Conservation (phyloP, 2,113 vertebrate genomes). For the Dasyurus viverrinus region DNA sequence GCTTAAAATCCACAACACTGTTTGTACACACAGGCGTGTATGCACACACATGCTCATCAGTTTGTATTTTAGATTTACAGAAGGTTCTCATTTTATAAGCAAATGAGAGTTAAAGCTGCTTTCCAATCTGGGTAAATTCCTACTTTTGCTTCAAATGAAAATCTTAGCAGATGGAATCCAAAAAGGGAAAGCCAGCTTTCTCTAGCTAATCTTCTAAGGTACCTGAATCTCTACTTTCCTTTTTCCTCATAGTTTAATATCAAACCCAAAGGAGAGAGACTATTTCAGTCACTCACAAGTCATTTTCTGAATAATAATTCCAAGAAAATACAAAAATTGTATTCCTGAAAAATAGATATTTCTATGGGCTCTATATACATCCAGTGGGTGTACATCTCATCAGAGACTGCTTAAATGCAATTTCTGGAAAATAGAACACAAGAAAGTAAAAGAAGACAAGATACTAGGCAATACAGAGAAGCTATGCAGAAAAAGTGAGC, state of each 20-base stretch:
- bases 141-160: background rate
- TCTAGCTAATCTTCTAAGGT: background rate
- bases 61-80: background rate
- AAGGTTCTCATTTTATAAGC: background rate
- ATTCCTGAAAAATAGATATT: background rate
- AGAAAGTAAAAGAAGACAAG: slow-evolving; percentile 34
- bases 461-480: slow-evolving; percentile 75
- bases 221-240: background rate
- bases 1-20: background rate
- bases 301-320: slow-evolving; percentile 42
- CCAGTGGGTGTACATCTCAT: slow-evolving; percentile 42
- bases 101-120: background rate
- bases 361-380: slow-evolving; percentile 13
- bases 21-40: rapidly evolving
- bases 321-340: background rate
- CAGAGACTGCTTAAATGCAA: slow-evolving; percentile 34
- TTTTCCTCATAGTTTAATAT: background rate
- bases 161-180: background rate
- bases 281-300: background rate
- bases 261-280: background rate
- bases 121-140: background rate
- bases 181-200: background rate
- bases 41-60: background rate
- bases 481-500: slow-evolving; percentile 77
- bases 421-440: slow-evolving; percentile 41